Evolutionary conservation across 2,888 invertebrate genomes (phyloP).

Genomic region (Galeopsomyia nigrocyanea): DNA sequence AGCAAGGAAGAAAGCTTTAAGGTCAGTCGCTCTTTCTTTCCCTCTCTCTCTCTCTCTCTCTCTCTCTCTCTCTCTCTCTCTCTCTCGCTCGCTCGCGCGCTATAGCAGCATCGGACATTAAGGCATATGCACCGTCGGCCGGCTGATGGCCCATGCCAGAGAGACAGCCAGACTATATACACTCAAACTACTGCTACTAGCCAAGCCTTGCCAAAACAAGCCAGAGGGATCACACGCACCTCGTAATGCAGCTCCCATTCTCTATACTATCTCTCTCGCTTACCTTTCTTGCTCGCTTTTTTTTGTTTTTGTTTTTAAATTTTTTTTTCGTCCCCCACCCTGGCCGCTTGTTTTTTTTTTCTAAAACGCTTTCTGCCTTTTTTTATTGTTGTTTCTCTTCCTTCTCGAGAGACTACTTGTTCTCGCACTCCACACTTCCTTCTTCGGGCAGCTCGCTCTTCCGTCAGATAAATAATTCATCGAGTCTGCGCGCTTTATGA

Average conservation of each 20-base stretch:
- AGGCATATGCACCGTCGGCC: constrained; percentile 63
- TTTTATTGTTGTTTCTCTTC: constrained; percentile 7
- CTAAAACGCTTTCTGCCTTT: constrained; percentile 40
- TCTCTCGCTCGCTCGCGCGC: constrained; percentile 50
- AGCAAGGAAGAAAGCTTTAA: constrained; percentile 51
- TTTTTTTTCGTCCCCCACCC: constrained; percentile 41
- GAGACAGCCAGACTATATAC: constrained; percentile 59
- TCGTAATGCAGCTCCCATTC: not conserved
- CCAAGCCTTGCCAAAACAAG: constrained; percentile 53
- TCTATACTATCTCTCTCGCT: constrained; percentile 47
- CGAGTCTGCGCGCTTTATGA: constrained; percentile 67
- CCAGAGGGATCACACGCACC: constrained; percentile 50
- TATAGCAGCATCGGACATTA: constrained; percentile 63
- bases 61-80: too few relatives aligned
- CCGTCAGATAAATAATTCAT: constrained; percentile 67
- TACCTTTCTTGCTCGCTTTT: constrained; percentile 42
- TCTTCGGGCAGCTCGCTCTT: constrained; percentile 45
- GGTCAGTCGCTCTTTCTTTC: constrained; percentile 58
- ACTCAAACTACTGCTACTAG: constrained; percentile 2
- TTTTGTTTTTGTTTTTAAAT: too few relatives aligned
- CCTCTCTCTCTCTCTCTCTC: too few relatives aligned
- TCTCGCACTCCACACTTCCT: constrained; percentile 20
- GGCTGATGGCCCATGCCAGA: constrained; percentile 53
- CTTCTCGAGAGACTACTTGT: constrained; percentile 8
- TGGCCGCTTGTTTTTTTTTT: constrained; percentile 30